Evolutionary conservation across 2,888 invertebrate species (phyloP), one percentile per base, ranked within the genome.

Genomic region (Apotomis capreana): DNA sequence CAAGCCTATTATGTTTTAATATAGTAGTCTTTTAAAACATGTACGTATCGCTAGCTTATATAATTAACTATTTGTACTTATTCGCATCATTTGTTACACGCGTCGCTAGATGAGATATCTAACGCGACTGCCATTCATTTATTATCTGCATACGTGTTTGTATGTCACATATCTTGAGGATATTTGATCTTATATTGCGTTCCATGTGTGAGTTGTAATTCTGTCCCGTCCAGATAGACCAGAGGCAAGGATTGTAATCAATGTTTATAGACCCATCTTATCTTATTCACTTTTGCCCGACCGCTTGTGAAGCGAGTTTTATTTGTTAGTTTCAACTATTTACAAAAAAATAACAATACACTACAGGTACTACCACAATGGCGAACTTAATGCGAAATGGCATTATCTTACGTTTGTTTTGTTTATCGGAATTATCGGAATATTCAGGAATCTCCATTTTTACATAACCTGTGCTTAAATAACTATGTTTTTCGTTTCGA

Each of bases 181-280:
- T 67, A 71, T 71, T 71, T 71, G 67, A 71, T 61, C 57, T 61
- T 49, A 44, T 62, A 40, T 57, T 57, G 13, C 26, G 46, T 36
- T 67, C 49, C 51, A 13, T 67, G 65, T 67, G 61, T 67, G 54
- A 26, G 70, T 71, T 59, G 59, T 65, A 59, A 71, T 68, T 57
- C 40, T 62, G 70, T 51, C 57, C 44, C n/a, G 37, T 5, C 44
- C 49, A 36, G n/a, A 4, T 61, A 9, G 46, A 54, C 54, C 13
- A 8, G 10, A 10, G 36, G n/a, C 26, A 51, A 15, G 44, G 15
- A 9, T 46, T 61, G 46, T 26, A 15, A 15, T 15, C n/a, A 40
- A 46, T 26, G 46, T 59, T 49, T 49, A 49, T 49, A 12, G 10
- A 8, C 8, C 8, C 44, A 44, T 44, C 5, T 44, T 44, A 44